phyloP scores from a whole-genome alignment of 2,797 vertebrate genomes.

The Diceros bicornis region DNA sequence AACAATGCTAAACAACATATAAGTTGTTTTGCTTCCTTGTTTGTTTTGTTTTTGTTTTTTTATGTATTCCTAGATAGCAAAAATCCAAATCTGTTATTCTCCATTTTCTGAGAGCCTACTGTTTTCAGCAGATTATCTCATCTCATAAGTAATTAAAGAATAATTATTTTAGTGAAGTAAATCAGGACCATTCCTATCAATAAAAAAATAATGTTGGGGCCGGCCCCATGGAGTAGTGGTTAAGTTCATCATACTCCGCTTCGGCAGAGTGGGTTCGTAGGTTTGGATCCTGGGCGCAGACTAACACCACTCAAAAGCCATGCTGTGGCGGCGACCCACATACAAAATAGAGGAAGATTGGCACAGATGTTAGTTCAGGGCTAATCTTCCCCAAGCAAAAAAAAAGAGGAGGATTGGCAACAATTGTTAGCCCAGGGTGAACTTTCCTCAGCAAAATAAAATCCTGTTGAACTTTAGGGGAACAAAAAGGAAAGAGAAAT shows the following conservation, averaged over 20 bases:
- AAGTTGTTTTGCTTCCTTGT: neutral
- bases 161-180: slow-evolving; percentile 92
- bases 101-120: slow-evolving; percentile 91
- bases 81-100: slow-evolving; percentile 86
- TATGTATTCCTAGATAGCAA: slow-evolving; percentile 65
- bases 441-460: neutral
- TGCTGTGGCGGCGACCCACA: too few species aligned
- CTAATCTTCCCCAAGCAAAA: too few species aligned
- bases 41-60: neutral
- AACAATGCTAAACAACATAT: slow-evolving; percentile 65
- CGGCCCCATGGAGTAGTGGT: too few species aligned
- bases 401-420: too few species aligned
- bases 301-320: too few species aligned
- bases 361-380: too few species aligned
- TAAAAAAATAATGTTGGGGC: too few species aligned
- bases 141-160: slow-evolving; percentile 95
- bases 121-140: slow-evolving; percentile 93
- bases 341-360: too few species aligned
- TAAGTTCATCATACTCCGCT: too few species aligned
- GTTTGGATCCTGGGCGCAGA: too few species aligned
- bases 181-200: slow-evolving; percentile 90
- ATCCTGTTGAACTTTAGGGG: slow-evolving; percentile 90
- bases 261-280: too few species aligned
- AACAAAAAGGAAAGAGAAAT: slow-evolving; percentile 82
- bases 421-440: too few species aligned